Conservation (phyloP, 2,797 vertebrate genomes). For the Phoxinus dragarum region DNA sequence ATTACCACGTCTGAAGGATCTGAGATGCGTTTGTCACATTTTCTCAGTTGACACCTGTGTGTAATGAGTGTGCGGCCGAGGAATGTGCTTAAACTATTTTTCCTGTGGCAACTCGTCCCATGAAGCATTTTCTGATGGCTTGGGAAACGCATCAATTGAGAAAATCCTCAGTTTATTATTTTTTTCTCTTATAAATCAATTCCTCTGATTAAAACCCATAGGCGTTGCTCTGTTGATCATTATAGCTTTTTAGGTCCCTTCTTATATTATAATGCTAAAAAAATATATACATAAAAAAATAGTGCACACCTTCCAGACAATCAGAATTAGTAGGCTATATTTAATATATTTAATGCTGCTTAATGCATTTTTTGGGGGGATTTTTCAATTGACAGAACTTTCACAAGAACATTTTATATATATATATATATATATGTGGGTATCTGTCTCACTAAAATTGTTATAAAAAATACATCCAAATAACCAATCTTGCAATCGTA, state of each 20-base stretch:
- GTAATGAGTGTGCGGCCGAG: constrained; percentile 15
- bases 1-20: constrained; percentile 51
- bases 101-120: constrained; percentile 13
- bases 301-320: no score
- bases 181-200: constrained; percentile 31
- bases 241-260: neutral
- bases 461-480: constrained; percentile 21
- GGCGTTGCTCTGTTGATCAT: neutral
- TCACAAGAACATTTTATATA: no score
- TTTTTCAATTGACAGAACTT: no score
- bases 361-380: no score
- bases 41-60: constrained; percentile 48
- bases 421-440: no score
- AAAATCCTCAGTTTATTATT: neutral
- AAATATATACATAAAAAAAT: no score
- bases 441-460: neutral
- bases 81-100: constrained; percentile 34
- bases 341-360: no score
- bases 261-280: neutral
- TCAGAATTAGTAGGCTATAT: no score
- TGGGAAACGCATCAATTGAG: constrained; percentile 24
- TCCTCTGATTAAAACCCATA: constrained; percentile 36
- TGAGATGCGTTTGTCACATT: constrained; percentile 50
- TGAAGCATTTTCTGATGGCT: neutral
- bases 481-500: constrained; percentile 2